phyloP scores from a whole-genome alignment of 2,888 invertebrate species.

The Escarpia spicata region DNA sequence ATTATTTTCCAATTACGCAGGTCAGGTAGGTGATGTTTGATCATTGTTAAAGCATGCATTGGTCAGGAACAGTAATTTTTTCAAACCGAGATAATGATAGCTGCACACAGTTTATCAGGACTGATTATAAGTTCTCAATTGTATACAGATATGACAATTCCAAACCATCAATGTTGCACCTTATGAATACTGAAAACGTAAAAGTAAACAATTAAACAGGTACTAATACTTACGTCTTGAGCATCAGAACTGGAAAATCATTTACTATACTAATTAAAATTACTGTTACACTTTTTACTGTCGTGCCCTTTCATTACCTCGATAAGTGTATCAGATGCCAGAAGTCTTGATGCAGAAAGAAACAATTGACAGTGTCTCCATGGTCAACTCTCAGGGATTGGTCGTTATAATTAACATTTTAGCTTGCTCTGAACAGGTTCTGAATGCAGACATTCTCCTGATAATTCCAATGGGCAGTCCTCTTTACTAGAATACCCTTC shows the following conservation, averaged over 20 bases:
- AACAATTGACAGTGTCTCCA: not conserved
- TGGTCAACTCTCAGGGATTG: not conserved
- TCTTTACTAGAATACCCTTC: not conserved
- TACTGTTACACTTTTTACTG: not conserved
- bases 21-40: not conserved
- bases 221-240: conserved; percentile 18
- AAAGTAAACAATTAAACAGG: conserved; percentile 19
- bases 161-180: not conserved
- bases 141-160: not conserved
- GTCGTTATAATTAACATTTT: not conserved
- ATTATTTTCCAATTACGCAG: not conserved
- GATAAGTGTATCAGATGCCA: not conserved
- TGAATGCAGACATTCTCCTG: not conserved
- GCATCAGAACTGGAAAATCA: not conserved
- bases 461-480: not conserved
- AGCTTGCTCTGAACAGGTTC: not conserved
- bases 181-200: conserved; percentile 8
- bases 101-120: not conserved
- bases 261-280: not conserved
- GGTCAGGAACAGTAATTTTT: not conserved
- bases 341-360: not conserved
- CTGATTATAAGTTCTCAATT: not conserved
- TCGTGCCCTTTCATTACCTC: not conserved
- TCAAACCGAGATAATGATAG: not conserved
- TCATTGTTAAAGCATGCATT: not conserved